phyloP scores from a whole-genome alignment of 2,797 vertebrate species.

The Premnoplex brunnescens region DNA sequence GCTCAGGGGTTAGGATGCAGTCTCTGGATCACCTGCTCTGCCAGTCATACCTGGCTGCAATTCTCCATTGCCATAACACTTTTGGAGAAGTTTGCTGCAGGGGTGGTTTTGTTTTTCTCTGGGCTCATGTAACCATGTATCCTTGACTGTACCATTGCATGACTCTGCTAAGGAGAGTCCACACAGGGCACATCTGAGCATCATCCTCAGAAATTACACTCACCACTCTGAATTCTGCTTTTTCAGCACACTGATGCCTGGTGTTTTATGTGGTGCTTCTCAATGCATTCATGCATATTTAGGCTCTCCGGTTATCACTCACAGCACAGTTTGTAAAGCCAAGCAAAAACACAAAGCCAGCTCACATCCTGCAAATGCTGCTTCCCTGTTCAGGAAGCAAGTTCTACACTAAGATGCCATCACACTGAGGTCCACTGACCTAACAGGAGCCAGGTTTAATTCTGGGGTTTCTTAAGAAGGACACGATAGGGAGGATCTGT shows the following conservation, averaged over 20 bases:
- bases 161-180: not conserved
- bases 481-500: not conserved
- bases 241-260: not conserved
- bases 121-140: not conserved
- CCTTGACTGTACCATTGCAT: not conserved
- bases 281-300: fast-evolving
- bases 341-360: not conserved
- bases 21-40: not conserved
- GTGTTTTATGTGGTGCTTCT: fast-evolving
- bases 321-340: not conserved
- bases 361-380: not conserved
- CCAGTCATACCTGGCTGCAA: not conserved
- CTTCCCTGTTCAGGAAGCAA: not conserved
- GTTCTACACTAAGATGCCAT: not conserved
- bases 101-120: not conserved
- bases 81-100: not conserved
- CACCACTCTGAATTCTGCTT: not conserved
- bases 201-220: not conserved
- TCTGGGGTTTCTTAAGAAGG: not conserved
- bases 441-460: not conserved
- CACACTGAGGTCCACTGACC: fast-evolving
- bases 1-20: fast-evolving
- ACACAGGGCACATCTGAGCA: not conserved
- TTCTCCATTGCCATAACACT: not conserved
- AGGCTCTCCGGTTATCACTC: not conserved